A percentile compares a stretch with the other conserved stretches of the same genome.
Conservation (phyloP, 2,888 invertebrate species). For the Cyclophora punctaria region DNA sequence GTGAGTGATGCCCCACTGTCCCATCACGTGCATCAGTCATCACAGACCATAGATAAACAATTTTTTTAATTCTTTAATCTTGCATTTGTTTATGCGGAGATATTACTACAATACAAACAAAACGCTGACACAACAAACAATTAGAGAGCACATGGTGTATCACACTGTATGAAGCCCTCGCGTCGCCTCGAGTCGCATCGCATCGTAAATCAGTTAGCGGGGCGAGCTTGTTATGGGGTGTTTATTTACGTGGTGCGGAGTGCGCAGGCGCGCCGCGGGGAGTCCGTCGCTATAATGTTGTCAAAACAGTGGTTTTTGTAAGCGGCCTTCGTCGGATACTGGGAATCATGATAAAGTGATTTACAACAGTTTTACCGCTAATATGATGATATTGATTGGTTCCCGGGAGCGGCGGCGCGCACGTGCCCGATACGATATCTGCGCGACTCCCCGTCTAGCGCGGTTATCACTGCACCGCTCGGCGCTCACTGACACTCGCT, state of each 20-base stretch:
- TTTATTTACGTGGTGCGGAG: slow-evolving; percentile 22
- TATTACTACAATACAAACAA: too few relatives aligned
- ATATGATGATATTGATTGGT: slow-evolving; percentile 48
- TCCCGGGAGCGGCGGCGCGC: slow-evolving; percentile 32
- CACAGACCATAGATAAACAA: too few relatives aligned
- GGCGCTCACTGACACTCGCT: background rate
- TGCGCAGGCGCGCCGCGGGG: slow-evolving; percentile 30
- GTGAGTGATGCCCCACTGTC: too few relatives aligned
- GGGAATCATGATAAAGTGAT: slow-evolving; percentile 35
- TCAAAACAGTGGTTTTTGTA: slow-evolving; percentile 32
- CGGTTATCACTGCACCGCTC: slow-evolving; percentile 2
- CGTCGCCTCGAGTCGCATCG: background rate
- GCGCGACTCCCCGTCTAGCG: background rate
- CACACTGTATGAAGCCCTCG: too few relatives aligned
- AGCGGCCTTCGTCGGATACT: slow-evolving; percentile 25
- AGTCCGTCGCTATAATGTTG: slow-evolving; percentile 17
- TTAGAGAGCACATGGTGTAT: too few relatives aligned
- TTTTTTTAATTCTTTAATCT: too few relatives aligned
- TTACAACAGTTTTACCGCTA: slow-evolving; percentile 38
- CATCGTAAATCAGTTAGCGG: background rate
- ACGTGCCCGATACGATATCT: background rate
- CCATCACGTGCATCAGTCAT: too few relatives aligned
- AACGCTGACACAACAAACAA: too few relatives aligned
- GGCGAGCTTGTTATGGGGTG: slow-evolving; percentile 11
- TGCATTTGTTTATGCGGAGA: too few relatives aligned